Evolutionary conservation across 2,888 invertebrate genomes (phyloP).

Genomic region (Limnephilus lunatus): DNA sequence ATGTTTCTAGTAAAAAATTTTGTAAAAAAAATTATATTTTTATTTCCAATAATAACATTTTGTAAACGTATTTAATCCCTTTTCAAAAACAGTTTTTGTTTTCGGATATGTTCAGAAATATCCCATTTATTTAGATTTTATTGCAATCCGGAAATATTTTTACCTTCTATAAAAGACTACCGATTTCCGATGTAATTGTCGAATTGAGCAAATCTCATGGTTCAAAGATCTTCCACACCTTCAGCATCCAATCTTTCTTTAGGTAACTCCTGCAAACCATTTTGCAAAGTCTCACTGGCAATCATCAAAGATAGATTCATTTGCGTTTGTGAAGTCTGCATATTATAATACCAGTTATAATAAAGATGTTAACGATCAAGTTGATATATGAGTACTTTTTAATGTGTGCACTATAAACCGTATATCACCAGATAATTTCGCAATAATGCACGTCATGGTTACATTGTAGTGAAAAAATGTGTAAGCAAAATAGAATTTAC

Average conservation of each 20-base stretch:
- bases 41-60: no score
- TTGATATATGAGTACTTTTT: neutral
- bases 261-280: neutral
- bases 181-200: no score
- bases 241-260: neutral
- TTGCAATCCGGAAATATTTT: no score
- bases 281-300: neutral
- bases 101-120: no score
- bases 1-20: no score
- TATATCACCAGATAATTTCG: neutral
- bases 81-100: no score
- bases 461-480: neutral
- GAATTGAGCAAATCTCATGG: no score
- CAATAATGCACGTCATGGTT: conserved; percentile 1
- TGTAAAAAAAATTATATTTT: no score
- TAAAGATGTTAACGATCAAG: neutral
- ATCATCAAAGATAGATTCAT: neutral
- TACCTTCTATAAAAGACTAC: no score
- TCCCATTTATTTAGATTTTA: no score
- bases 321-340: neutral
- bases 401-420: neutral
- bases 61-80: no score
- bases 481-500: neutral
- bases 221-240: no score
- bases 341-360: neutral